Evolutionary conservation across 2,113 vertebrate species (phyloP).

Genomic region (Vulpes ferrilata): DNA sequence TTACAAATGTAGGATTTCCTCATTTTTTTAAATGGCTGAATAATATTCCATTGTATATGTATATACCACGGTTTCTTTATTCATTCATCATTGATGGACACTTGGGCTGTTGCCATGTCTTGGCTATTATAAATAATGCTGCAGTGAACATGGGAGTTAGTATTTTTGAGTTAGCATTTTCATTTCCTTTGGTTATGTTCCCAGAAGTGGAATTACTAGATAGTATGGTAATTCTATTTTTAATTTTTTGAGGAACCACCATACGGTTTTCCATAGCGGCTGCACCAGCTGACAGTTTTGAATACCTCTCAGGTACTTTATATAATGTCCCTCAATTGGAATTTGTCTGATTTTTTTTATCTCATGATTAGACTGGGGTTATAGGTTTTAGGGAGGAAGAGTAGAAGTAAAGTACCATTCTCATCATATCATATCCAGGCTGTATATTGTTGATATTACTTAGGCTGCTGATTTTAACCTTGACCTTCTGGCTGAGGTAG

Average conservation of each 20-base stretch:
- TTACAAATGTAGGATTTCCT: not conserved
- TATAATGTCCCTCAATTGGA: not conserved
- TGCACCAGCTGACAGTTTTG: not conserved
- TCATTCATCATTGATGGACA: not conserved
- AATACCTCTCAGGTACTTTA: not conserved
- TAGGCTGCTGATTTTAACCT: conserved; percentile 14
- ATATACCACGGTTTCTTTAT: not conserved
- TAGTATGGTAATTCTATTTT: not conserved
- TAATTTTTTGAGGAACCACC: not conserved
- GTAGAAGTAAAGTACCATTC: not conserved
- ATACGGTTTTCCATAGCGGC: not conserved
- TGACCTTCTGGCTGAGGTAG: not conserved
- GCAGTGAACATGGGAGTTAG: not conserved
- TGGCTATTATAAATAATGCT: not conserved
- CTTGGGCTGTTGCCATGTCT: not conserved
- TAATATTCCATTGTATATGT: not conserved
- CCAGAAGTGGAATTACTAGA: not conserved
- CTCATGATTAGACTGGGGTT: conserved; percentile 1
- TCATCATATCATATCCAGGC: not conserved
- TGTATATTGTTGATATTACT: not conserved
- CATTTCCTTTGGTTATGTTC: not conserved
- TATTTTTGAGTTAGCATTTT: not conserved
- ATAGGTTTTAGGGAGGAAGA: not conserved
- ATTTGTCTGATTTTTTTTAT: conserved; percentile 29
- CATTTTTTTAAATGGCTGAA: not conserved